Base-by-base conservation (phyloP, 2,797 vertebrate genomes). In the Siniperca scherzeri region DNA sequence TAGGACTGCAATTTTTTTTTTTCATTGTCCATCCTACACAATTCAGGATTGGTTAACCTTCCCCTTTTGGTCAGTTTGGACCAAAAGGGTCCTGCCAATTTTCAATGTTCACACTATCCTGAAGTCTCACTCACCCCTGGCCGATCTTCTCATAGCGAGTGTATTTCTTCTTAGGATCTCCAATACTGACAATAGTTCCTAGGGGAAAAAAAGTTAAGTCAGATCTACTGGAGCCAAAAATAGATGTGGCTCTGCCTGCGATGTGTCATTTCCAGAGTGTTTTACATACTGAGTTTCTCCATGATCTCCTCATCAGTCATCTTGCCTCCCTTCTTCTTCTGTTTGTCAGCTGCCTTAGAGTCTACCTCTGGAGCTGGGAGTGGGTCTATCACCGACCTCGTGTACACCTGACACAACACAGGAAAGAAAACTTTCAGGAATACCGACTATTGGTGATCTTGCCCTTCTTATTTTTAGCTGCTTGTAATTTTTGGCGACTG, bases 291-390 rank as follows among this genome's bases (percentile, higher is more conserved):
- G 85, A 99, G 96, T 95, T 97, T 99, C 80, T 99, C 98, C 98
- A 99, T 99, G 88, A 99, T 99, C 92, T 99, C 98, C 89, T 99
- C 98, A 85, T 99, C 99, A 0, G 97, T 98, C 98, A 99, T 98
- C 93, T 99, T 99, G 69, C 96, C 96, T 90, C 97, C 98, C 87
- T 96, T 97, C 93, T 97, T 98, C 79, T 97, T 99, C 93, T 97
- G 96, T 84, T 95, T 97, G 74, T 99, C 98, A 7, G 95, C 94
- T 0, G 94, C 94, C 87, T 96, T 99, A 0, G 96, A 85, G 44
- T 99, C 98, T 11, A 91, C 88, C 2, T 95, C 94, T 14, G 93
- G 88, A 33, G 96, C 93, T 9, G 98, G 98, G 84, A 98, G 93
- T 16, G 98, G 98, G 82, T 99, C 97, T 13, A 99, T 98, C 61